Evolutionary conservation across 2,888 invertebrate genomes (phyloP), one percentile per base, ranked within the genome.

Genomic region (Ethmia dodecea): DNA sequence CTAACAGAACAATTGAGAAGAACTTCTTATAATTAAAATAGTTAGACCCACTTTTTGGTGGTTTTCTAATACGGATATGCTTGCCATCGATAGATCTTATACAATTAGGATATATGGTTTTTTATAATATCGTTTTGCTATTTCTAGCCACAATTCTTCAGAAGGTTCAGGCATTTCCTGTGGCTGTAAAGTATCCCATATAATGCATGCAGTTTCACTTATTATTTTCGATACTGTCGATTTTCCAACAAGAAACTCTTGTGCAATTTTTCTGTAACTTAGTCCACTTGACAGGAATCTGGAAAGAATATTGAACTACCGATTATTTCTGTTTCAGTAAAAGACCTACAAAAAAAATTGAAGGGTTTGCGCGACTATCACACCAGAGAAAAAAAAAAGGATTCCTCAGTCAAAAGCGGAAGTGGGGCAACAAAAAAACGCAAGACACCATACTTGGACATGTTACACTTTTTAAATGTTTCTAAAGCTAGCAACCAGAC

Each of bases 271-370:
- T 28, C 13, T 13, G 28, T 13, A n/a, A n/a, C 14, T 28, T 13
- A 14, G 6, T 20, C 20, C 20, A 9, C 20, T 20, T 20, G 20
- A 8, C 6, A 20, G 2, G 20, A 20, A 20, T 20, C 20, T 20
- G 20, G 9, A 20, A 20, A 42, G 36, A 45, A 42, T 37, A 42
- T 20, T 31, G 28, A 38, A 37, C 24, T 33, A 31, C 28, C 26
- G 26, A 25, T 24, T 25, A 14, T 49, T 44, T 42, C 22, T 37
- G 28, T 56, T 58, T 40, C 59, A 59, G 59, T 55, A 34, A 37
- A 45, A 46, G 49, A 55, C 26, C 37, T 60, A 38, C 52, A 58
- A 45, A 57, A 53, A 38, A 60, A 57, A 50, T 58, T 55, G 56
- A 59, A 59, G 32, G 50, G 53, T 29, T 38, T 57, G n/a, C 48